Percentiles rank a stretch among this genome's conserved stretches.
phyloP scores from a whole-genome alignment of 2,113 vertebrate genomes.

The Lophura nycthemera region DNA sequence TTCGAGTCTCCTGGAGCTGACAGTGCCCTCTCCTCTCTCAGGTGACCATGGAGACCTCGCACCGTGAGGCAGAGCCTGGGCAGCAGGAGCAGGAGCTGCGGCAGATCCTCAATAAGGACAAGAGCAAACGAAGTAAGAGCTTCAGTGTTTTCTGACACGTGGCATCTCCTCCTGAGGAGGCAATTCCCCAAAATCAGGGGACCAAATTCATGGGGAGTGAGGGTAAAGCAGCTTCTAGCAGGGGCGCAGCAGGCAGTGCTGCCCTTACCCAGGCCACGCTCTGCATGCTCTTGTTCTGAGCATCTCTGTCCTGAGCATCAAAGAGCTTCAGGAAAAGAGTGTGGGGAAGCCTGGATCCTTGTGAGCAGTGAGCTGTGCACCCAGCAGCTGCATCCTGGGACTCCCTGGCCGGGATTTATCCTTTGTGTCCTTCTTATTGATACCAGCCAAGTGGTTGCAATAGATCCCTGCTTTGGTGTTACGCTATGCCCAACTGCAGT shows the following conservation, averaged over 20 bases:
- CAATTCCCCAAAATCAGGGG: accelerated
- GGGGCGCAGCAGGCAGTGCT: not conserved
- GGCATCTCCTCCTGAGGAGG: not conserved
- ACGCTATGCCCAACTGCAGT: accelerated
- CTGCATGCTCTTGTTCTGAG: not conserved
- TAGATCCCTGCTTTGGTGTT: accelerated
- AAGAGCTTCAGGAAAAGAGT: not conserved
- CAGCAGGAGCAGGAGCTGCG: slow-evolving; percentile 85
- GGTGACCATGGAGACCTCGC: slow-evolving; percentile 83
- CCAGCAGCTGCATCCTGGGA: not conserved
- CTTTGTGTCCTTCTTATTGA: accelerated
- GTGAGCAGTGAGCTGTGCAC: not conserved
- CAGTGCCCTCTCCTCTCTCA: slow-evolving; percentile 19
- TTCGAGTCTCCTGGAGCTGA: not conserved
- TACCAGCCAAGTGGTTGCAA: not conserved
- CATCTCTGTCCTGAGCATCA: not conserved
- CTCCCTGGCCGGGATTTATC: not conserved
- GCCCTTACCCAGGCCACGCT: not conserved
- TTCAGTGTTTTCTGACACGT: accelerated
- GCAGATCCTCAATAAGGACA: slow-evolving; percentile 88
- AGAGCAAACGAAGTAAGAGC: slow-evolving; percentile 88
- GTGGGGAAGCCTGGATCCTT: accelerated
- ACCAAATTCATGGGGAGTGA: accelerated
- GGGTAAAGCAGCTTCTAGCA: not conserved
- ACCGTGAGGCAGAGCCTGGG: slow-evolving; percentile 77